These are phyloP conservation scores for Eristalinus aeneus DNA, from an alignment of 2,888 invertebrate genomes.

Conservation along the genomic window DNA sequence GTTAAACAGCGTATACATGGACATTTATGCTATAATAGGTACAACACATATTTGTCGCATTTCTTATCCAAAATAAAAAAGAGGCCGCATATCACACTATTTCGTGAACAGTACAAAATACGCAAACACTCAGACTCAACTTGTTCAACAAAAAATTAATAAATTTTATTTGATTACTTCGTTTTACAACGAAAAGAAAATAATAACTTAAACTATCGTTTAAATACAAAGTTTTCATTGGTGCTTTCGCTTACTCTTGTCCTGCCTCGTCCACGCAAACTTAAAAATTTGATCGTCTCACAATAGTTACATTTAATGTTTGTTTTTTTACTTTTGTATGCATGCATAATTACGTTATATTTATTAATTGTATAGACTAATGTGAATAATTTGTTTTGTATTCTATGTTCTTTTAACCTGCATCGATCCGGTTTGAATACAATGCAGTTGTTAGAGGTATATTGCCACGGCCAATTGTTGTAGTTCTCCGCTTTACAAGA, in stretches of 20 bases:
- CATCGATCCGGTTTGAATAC: conserved; percentile 46
- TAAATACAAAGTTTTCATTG: conserved; percentile 63
- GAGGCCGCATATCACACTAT: too few species aligned
- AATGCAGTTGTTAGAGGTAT: conserved; percentile 59
- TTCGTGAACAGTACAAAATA: background rate
- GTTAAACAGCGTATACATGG: too few species aligned
- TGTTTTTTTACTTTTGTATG: background rate
- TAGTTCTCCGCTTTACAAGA: background rate
- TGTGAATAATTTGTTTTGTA: conserved; percentile 1
- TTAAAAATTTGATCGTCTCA: conserved; percentile 5
- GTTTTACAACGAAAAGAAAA: conserved; percentile 31
- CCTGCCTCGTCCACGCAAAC: conserved; percentile 13
- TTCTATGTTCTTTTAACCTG: conserved; percentile 27
- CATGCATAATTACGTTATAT: conserved; percentile 6
- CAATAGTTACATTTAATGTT: conserved; percentile 13
- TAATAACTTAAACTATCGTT: conserved; percentile 30
- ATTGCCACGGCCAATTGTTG: conserved; percentile 53
- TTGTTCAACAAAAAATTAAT: conserved; percentile 57
- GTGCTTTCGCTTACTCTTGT: conserved; percentile 48
- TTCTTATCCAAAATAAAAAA: too few species aligned
- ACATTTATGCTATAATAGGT: too few species aligned
- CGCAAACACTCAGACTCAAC: conserved; percentile 5
- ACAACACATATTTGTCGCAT: too few species aligned
- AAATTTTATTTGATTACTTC: conserved; percentile 51
- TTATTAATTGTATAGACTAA: background rate